Evolutionary conservation across 53 echinoderm and acorn worm genomes (phyloP), one percentile per base, ranked within the genome.

Genomic region (Crossaster papposus): DNA sequence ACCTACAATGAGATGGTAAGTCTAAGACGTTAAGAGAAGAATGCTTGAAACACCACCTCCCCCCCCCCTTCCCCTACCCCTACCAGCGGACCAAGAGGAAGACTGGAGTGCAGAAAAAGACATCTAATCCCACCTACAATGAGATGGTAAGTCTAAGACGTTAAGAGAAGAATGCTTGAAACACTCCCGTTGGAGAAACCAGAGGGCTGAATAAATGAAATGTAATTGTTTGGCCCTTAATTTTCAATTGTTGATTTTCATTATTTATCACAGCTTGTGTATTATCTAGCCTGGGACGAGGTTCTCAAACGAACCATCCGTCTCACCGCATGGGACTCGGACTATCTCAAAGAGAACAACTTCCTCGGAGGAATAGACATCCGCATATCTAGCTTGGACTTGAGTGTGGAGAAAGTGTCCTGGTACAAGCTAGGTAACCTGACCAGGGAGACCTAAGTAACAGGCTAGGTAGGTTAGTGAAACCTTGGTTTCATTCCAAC

Each of bases 1-100:
- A 99, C 99, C 4, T 99, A 96, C 89, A 99, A 99, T 89, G 99
- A 99, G 86, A 96, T 99, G 99, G 99, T 99, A 78, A 90, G 96
- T 77, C n/a, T n/a, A n/a, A n/a, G n/a, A n/a, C n/a, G n/a, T n/a
- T n/a, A n/a, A n/a, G n/a, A n/a, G n/a, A n/a, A n/a, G n/a, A n/a
- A n/a, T n/a, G n/a, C n/a, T n/a, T n/a, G n/a, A n/a, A n/a, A n/a
- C n/a, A n/a, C n/a, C n/a, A n/a, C n/a, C n/a, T n/a, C n/a, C n/a
- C n/a, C n/a, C n/a, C n/a, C n/a, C n/a, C n/a, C n/a, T n/a, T n/a
- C n/a, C n/a, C n/a, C n/a, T n/a, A n/a, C n/a, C n/a, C n/a, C n/a
- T n/a, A n/a, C n/a, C n/a, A 99, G 70, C 70, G 68, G 31, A 99
- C 99, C 30, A 99, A 99, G 85, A 76, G 96, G 32, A 99, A 99